These are phyloP conservation scores for Lethenteron camtschaticum DNA, from an alignment of 2,113 vertebrate species.

Conservation along the genomic window DNA sequence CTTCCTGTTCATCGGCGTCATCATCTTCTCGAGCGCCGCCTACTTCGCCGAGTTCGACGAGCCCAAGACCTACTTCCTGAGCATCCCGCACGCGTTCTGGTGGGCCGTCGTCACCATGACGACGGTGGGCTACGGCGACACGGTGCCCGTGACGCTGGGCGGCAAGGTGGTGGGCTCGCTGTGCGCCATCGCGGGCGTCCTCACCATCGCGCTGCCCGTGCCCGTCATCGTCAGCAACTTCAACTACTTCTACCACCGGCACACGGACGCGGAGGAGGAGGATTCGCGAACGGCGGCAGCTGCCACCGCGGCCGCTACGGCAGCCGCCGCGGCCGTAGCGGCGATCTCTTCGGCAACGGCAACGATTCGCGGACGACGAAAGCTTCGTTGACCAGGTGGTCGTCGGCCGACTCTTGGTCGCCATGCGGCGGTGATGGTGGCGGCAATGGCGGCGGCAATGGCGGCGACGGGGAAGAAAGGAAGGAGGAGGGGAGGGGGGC, in stretches of 20 bases:
- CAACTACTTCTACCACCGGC: neutral
- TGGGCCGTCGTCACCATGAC: slow-evolving; percentile 1
- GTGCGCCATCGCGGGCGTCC: neutral
- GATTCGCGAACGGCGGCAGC: too few species aligned
- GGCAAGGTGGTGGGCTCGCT: neutral
- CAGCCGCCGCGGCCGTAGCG: too few species aligned
- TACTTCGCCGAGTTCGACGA: neutral
- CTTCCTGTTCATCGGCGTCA: neutral
- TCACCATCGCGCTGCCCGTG: neutral
- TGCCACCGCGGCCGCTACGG: too few species aligned
- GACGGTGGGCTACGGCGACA: neutral
- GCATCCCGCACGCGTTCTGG: neutral
- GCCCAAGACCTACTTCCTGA: neutral
- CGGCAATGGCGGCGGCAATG: too few species aligned
- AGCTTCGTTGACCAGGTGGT: too few species aligned
- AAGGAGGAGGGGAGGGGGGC: too few species aligned
- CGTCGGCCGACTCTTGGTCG: too few species aligned
- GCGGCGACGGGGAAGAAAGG: too few species aligned
- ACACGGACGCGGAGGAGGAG: neutral
- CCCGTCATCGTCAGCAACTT: neutral
- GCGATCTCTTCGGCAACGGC: too few species aligned
- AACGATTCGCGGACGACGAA: too few species aligned
- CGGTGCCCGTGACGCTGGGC: neutral
- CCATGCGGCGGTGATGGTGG: too few species aligned
- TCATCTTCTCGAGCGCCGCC: neutral